Evolutionary conservation across 2,113 vertebrate genomes (phyloP), one percentile per base, ranked within the genome.

Genomic region (Atherinomorus stipes): DNA sequence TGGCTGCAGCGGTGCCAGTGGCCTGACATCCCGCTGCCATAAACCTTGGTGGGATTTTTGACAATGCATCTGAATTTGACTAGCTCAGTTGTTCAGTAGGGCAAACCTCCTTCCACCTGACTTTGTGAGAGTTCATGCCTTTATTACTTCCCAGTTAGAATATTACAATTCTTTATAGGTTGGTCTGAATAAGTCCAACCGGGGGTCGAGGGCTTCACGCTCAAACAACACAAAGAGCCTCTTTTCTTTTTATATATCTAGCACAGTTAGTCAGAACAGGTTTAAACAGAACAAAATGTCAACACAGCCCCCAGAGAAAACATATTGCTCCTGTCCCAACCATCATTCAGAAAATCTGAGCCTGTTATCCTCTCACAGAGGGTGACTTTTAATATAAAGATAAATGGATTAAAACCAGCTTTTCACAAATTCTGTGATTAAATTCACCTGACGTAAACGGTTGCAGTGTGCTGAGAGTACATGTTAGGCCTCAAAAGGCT

Each of bases 321-420:
- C 74, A 84, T 81, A 80, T 84, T 78, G 72, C 69, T 74, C 61
- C 25, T n/a, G n/a, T 58, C 54, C 71, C n/a, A 0, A 40, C 22
- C 52, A 16, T 79, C 40, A 84, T 80, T 78, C 58, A 76, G 70
- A 80, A 78, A 84, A 82, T 80, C 71, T 83, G 79, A 81, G 34
- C 57, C 51, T 2, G 25, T 21, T 61, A 56, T 54, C 74, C 71
- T 71, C 45, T 71, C 59, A 86, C 83, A 85, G 86, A 68, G 45
- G 71, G 75, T 79, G 90, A 88, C 85, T 86, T 90, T 91, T 77
- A 85, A 26, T 18, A 71, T 56, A 87, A 84, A 78, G 64, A 64
- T 73, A 84, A 73, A 22, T 42, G 66, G 86, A 90, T 91, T 89
- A 86, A 71, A 50, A 74, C 53, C 70, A 57, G 70, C 58, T 86